Base-by-base conservation (phyloP, 92 coral and sea anemone species). In the Heliopora coerulea region DNA sequence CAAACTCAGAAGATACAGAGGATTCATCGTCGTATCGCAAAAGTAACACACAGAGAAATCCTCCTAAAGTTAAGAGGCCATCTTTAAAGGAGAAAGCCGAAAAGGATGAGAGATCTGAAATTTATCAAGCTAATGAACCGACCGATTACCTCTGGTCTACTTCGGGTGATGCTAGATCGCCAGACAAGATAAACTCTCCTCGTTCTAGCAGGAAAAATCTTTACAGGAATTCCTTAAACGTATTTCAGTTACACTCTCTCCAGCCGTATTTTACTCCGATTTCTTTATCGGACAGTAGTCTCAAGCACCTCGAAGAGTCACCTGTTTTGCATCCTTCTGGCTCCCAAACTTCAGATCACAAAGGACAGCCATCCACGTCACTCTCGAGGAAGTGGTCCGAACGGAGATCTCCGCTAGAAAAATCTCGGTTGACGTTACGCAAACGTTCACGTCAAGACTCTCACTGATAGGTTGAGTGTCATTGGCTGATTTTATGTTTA, bases 251-350 rank as follows among this genome's bases (percentile, higher is more conserved):
- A 24, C 29, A 67, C 37, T 74, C 74, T 30, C 50, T 65, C 10
- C 74, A 62, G 31, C 84, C 84, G 41, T 70, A 84, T 5, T 59
- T 33, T 46, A 62, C 78, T 25, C 87, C 86, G 6, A 79, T 62
- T 32, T 83, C 93, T 6, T 35, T 92, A 25, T 92, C 97, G 3
- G 83, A 84, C 10, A 81, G 72, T 33, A 92, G 97, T 83, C 69
- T 92, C 20, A 83, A 81, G 73, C 72, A 84, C n/a, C 83, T 92
- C 10, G 89, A 88, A 32, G 97, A 92, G 78, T 92, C 97, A 49
- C 97, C 97, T 5, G 84, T 92, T 61, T 65, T 92, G 11, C 69
- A 49, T 57, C 56, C 59, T 34, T 25, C 85, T 67, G 37, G 74
- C 19, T 56, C 74, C 59, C 58, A 44, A 27, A 11, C 39, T 19